A percentile compares a stretch with the other conserved stretches of the same genome.
Evolutionary conservation across 2,797 vertebrate genomes (phyloP).

Genomic region (Rachycentron canadum): DNA sequence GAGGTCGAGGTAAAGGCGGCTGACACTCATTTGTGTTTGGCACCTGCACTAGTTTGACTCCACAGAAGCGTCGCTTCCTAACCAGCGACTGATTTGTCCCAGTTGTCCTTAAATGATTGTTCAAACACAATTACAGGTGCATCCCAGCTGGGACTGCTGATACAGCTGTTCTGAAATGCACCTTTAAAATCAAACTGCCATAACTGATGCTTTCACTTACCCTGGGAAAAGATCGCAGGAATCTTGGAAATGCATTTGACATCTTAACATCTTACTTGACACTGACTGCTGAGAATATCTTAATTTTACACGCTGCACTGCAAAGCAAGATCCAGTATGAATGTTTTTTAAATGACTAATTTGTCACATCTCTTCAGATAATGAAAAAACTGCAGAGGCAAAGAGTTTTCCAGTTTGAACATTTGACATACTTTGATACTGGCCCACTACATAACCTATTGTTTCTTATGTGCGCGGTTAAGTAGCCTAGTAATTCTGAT

Average conservation of each 20-base stretch:
- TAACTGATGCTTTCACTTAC: not conserved
- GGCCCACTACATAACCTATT: slow-evolving; percentile 22
- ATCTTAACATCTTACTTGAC: slow-evolving; percentile 5
- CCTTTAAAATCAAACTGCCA: slow-evolving; percentile 2
- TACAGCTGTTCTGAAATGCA: slow-evolving; percentile 8
- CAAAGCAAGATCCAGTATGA: slow-evolving; percentile 24
- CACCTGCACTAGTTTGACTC: slow-evolving; percentile 47
- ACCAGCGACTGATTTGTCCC: slow-evolving; percentile 21
- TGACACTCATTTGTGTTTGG: slow-evolving; percentile 37
- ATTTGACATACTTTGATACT: slow-evolving; percentile 38
- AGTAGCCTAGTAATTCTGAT: slow-evolving; percentile 16
- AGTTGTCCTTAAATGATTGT: slow-evolving; percentile 66
- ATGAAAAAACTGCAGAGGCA: slow-evolving; percentile 25
- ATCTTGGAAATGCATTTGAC: slow-evolving; percentile 14
- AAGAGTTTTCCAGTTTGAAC: slow-evolving; percentile 9
- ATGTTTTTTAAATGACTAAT: slow-evolving; percentile 9
- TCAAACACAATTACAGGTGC: slow-evolving; percentile 55
- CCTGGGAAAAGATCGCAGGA: slow-evolving; percentile 2
- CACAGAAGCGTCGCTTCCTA: not conserved
- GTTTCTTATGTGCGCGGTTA: slow-evolving; percentile 27
- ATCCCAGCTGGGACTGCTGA: slow-evolving; percentile 7
- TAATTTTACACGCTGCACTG: slow-evolving; percentile 18
- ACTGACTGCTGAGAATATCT: slow-evolving; percentile 1
- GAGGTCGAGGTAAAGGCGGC: slow-evolving; percentile 20
- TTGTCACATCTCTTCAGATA: slow-evolving; percentile 17